A percentile compares a stretch with the other conserved stretches of the same genome.
phyloP scores from a whole-genome alignment of 2,888 invertebrate species.

The Phytoseiulus persimilis region DNA sequence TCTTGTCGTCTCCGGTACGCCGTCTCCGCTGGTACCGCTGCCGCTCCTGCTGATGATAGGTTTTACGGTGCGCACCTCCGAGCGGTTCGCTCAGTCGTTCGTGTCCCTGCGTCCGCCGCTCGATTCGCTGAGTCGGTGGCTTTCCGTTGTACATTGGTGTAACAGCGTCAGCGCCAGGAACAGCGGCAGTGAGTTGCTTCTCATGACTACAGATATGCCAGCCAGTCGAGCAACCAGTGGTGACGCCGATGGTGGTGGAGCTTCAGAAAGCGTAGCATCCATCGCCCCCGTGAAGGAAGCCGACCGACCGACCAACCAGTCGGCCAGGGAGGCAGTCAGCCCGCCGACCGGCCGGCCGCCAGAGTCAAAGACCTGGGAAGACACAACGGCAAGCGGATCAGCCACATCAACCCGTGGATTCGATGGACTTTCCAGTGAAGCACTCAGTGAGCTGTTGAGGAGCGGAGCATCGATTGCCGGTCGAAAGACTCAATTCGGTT shows the following conservation, averaged over 20 bases:
- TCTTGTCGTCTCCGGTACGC: not conserved
- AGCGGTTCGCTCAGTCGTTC: too few species aligned
- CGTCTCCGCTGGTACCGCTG: too few species aligned
- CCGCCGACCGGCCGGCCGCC: not conserved
- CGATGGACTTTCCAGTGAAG: too few species aligned
- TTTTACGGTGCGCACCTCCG: not conserved
- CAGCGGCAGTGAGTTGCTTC: not conserved
- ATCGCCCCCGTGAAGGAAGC: not conserved
- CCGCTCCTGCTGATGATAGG: not conserved
- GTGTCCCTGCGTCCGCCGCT: too few species aligned
- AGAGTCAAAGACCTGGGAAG: not conserved
- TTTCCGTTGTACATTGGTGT: not conserved
- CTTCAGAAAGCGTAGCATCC: conserved; percentile 5
- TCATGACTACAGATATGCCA: not conserved
- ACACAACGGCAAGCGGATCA: not conserved
- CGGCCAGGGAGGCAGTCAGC: not conserved
- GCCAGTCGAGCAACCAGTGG: not conserved
- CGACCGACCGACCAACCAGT: not conserved
- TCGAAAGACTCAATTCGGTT: too few species aligned
- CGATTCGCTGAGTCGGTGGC: not conserved
- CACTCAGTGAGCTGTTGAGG: too few species aligned
- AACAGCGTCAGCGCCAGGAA: not conserved
- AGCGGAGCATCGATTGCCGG: too few species aligned
- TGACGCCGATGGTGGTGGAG: not conserved
- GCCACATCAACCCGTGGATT: not conserved